Evolutionary conservation across 2,888 invertebrate species (phyloP), one percentile per base, ranked within the genome.

Genomic region (Sphecodes monilicornis): DNA sequence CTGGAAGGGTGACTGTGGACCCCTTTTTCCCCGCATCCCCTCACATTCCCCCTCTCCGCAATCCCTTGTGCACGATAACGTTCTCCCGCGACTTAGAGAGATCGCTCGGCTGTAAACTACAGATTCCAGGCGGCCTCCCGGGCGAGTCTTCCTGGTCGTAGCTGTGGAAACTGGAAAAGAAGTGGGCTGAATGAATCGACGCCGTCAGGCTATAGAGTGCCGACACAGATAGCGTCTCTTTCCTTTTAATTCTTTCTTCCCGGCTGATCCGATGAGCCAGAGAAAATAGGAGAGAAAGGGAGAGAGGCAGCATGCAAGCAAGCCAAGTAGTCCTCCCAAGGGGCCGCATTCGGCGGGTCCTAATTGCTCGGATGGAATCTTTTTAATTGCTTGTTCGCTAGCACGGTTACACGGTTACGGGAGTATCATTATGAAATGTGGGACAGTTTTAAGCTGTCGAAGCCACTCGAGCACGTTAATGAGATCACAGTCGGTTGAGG

Each of bases 401-500:
- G 73, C 39, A 41, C 84, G 86, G 84, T 89, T 84, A 88, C 76
- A 76, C 79, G 41, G 71, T 83, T 84, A 88, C 77, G 84, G 57
- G 80, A 72, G 79, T 91, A 86, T 90, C 86, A 89, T 91, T 86
- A 88, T 80, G 87, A 90, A 87, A 86, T 86, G 81, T 84, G 85
- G 87, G 85, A 87, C 84, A 86, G 70, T 85, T 89, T 90, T 90
- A 90, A 90, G 82, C 85, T 75, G 72, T 36, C 78, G 64, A 54
- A 84, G 83, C 87, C 88, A 86, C 84, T 86, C 83, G 71, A 73
- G 76, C 78, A 82, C 86, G 86, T 84, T 92, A 91, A 91, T 90
- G 92, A 91, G 86, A 89, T 90, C 89, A 89, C 86, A 87, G 86
- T 81, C 77, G 87, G 84, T 86, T 80, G 89, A 73, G 83, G 78